Base-by-base conservation (phyloP, 2,888 invertebrate genomes). In the Lasiommata megera region DNA sequence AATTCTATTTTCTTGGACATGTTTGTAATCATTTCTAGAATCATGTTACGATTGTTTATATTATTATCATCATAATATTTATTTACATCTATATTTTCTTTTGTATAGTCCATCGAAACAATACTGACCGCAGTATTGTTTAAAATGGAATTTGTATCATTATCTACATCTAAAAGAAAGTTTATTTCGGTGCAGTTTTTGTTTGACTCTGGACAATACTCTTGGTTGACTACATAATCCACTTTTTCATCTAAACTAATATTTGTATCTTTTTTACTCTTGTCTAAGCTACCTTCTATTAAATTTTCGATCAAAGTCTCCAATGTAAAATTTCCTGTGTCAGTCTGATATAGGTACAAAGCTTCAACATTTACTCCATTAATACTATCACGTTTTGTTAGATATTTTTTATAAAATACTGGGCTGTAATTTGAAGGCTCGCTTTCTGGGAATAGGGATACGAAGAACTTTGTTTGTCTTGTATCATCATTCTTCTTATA, bases 271-370 rank as follows among this genome's bases (percentile, higher is more conserved):
- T 71, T 65, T 53, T 64, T 69, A 40, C 60, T 43, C 7, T 70
- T 66, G 44, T 72, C 72, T 43, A 77, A 73, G 62, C 71, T 77
- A 36, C 66, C 79, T 58, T 74, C 76, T 55, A 83, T 79, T 53
- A 84, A 68, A 65, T 78, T 77, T 50, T 83, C 79, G 51, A 85
- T 80, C 43, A 85, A 62, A 46, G 70, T 72, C 64, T 83, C 84
- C 48, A 85, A 66, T 1, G 82, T 80, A 53, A 80, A 78, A 12
- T 64, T 71, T 55, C 59, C 47, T 28, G 62, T 55, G 48, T 77
- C 71, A 28, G 65, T 56, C 61, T 74, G 72, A 47, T 73, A 76
- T 37, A 72, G 56, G 57, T 71, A 72, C 23, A 71, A 56, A 0
- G 65, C 60, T 57, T 75, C 73, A 6, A 66, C 46, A 54, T 74